Base-by-base conservation (phyloP, 2,888 invertebrate genomes). In the Notodonta dromedarius region DNA sequence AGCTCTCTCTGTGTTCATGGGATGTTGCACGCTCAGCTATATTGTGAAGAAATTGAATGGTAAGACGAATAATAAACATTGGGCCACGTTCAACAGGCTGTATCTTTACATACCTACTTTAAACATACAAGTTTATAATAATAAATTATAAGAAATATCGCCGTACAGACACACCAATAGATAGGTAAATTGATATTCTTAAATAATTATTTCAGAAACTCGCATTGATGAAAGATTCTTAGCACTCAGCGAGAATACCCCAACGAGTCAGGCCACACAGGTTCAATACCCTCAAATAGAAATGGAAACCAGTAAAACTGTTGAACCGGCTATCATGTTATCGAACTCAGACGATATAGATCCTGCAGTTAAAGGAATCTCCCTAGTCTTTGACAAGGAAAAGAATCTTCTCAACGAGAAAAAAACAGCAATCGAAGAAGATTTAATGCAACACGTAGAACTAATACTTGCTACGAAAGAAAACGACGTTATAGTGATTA, bases 21-120 rank as follows among this genome's bases (percentile, higher is more conserved):
- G 69, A 24, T 81, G 80, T 61, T 35, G 89, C 42, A 56, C 84
- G 3, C 71, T 88, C 9, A 89, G 89, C 70, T 90, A 80, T 61
- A 65, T 88, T 24, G 76, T 89, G n/a, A 90, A 88, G 67, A 87
- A 84, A 74, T 70, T 83, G 40, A 85, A 84, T 61, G 84, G 85
- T 85, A 39, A 78, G 72, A 48, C 11, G 40, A 40, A 6, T 8
- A 9, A 6, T 7, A 40, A 7, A 40, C 7, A 6, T 40, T 9
- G 8, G 40, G 35, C 7, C 35, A 35, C 35, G 7, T 35, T 35
- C 35, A 35, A 35, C 35, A 35, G 5, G 35, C 35, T 35, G 35
- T 35, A 35, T 24, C 24, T 24, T 24, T 24, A 24, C 24, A 24
- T 24, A 24, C 24, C 24, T 24, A 24, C 24, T 24, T 24, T 24